Base-by-base conservation (phyloP, 2,113 vertebrate genomes). In the Empidonax alnorum region DNA sequence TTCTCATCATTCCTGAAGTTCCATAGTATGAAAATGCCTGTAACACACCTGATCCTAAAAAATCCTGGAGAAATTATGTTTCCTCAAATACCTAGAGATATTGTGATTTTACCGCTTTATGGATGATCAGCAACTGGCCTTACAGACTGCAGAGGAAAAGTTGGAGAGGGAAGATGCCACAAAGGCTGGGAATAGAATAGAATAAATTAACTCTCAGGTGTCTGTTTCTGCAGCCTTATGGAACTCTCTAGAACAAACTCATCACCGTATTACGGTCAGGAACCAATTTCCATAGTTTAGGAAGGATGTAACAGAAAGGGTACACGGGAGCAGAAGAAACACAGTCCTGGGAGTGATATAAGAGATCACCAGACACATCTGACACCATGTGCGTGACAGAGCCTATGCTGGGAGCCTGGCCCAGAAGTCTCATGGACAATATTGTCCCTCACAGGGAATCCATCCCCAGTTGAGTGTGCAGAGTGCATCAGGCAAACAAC, bases 331-430 rank as follows among this genome's bases (percentile, higher is more conserved):
- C 23, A 81, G 35, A 52, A 88, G 56, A 16, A 74, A 14, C n/a
- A 8, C 25, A 4, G 20, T 47, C 10, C 14, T 14, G 15, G 18
- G 19, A 30, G 44, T 0, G 0, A 4, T 7, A 20, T 17, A 20
- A 27, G 42, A 28, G 13, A 16, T 27, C 58, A 58, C 46, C 56
- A 49, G 50, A 20, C 10, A 2, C 22, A 22, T 4, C 25, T 6
- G 10, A 7, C 22, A 44, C 1, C 0, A 17, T 5, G 8, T 3
- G 37, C 24, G 61, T 30, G 59, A 33, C 3, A 2, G 31, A 66
- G 35, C 75, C 37, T 27, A 4, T 0, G 0, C 55, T 11, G 27
- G 10, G 12, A 72, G 21, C 28, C 61, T 9, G 37, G n/a, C 31
- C 41, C 22, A 37, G 25, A 22, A 13, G 33, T 20, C 53, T 65